Evolutionary conservation across 2,113 vertebrate genomes (phyloP), one percentile per base, ranked within the genome.

Genomic region (Cyprinodon variegatus): DNA sequence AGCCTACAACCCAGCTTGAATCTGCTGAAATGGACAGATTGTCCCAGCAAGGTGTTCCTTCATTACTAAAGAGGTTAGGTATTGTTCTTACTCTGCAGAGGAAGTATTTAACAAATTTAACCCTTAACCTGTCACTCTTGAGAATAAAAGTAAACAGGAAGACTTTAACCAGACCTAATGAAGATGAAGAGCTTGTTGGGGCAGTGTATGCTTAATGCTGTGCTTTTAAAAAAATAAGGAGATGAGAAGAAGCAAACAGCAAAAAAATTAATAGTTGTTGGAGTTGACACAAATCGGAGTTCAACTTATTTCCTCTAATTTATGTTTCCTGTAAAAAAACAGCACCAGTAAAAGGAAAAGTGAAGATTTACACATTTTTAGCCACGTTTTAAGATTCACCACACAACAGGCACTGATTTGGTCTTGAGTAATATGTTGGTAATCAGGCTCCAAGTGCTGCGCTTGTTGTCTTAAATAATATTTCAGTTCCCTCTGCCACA

Each of bases 401-500:
- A 9, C 36, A 38, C 48, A 59, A 50, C 48, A 59, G 17, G 67
- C 43, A 15, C 17, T 45, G 29, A 14, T 38, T 12, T 39, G 67
- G 17, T 71, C 61, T 61, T 65, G 62, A 65, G 48, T 13, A 65
- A 70, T 46, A 62, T 71, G 53, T 62, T 71, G 61, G 20, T 39
- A 66, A 59, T 48, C 39, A 39, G 22, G 14, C 29, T 62, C 59
- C 45, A 12, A 22, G 50, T n/a, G 48, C 11, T 9, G 48, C 57
- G 59, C 80, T 17, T 70, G 50, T 48, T 63, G 48, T 69, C 22
- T 15, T 11, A 7, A 4, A 17, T 61, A 57, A 7, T 40, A n/a
- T 36, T 46, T 37, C 65, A 48, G 37, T 41, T 20, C 38, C 17
- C 38, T 70, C 64, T 78, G 41, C 74, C 17, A 0, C 57, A 2